Base-by-base conservation (phyloP, 2,888 invertebrate genomes). In the Emmelina monodactyla region DNA sequence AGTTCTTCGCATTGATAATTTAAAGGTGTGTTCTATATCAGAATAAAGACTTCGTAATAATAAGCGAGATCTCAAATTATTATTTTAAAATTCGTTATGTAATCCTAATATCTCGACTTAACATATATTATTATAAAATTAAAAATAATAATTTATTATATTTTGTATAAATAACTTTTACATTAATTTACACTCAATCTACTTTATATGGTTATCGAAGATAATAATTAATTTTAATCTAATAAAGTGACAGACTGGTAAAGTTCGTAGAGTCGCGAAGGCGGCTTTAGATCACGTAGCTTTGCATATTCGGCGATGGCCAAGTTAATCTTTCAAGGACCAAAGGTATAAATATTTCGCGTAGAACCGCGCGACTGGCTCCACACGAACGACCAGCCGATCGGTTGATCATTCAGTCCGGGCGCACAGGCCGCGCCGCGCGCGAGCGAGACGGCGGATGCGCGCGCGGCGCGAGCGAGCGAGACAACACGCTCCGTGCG, bases 1-100 rank as follows among this genome's bases (percentile, higher is more conserved):
- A 71, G 73, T 69, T 70, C 53, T 58, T 62, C 70, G 70, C 70
- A 71, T 64, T 73, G 69, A 70, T 62, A 66, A 71, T 71, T 69
- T 76, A 76, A 72, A 64, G 55, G 67, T 68, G 66, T 71, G 69
- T 73, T 76, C 70, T 73, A 71, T 75, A 75, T 73, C 75, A 78
- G 62, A 70, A 68, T 70, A 75, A 76, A 76, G 78, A 76, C 76
- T 76, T 78, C 72, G 69, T 78, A 75, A 71, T 73, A 71, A 71
- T 78, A 78, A 79, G 79, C 76, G 75, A 78, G 79, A 78, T 79
- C 79, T 79, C 79, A 79, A 78, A 76, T 78, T 78, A 76, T 73
- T 73, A 75, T 78, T 66, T 55, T 72, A 71, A 66, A 68, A 70
- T 66, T 70, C 65, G 59, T 75, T 72, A 66, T 71, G 66, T 78